Percentiles rank a stretch among this genome's conserved stretches.
Conservation (phyloP, 2,888 invertebrate species). For the Stenurella melanura region DNA sequence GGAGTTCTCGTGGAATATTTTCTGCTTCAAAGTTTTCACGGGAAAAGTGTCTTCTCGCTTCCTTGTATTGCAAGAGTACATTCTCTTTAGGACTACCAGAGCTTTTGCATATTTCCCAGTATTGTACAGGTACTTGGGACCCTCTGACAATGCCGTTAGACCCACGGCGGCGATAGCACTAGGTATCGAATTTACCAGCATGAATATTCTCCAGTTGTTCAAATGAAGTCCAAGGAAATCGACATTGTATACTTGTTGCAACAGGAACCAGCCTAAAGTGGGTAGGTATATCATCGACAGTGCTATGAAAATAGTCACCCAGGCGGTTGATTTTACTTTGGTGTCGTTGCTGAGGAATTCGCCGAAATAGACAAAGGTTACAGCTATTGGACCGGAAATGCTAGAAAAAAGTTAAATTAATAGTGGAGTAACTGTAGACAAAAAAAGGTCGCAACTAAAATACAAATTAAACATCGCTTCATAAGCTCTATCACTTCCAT, state of each 20-base stretch:
- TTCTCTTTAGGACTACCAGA: slow-evolving; percentile 54
- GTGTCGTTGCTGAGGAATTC: slow-evolving; percentile 70
- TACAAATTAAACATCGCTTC: no score
- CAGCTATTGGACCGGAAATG: slow-evolving; percentile 71
- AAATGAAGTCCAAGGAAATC: slow-evolving; percentile 47
- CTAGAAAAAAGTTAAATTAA: slow-evolving; percentile 63
- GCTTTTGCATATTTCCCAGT: slow-evolving; percentile 53
- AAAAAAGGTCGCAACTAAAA: no score
- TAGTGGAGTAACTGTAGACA: no score
- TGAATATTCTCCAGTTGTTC: slow-evolving; percentile 58
- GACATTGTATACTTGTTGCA: slow-evolving; percentile 48
- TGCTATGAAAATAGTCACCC: slow-evolving; percentile 69
- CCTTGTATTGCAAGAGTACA: slow-evolving; percentile 61
- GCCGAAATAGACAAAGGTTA: slow-evolving; percentile 72
- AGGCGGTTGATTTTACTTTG: slow-evolving; percentile 70
- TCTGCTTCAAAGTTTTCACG: slow-evolving; percentile 51
- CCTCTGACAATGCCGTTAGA: slow-evolving; percentile 57
- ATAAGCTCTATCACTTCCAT: no score
- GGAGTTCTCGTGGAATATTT: slow-evolving; percentile 31
- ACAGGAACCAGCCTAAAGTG: slow-evolving; percentile 52
- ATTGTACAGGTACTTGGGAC: slow-evolving; percentile 59
- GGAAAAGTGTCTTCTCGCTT: slow-evolving; percentile 54
- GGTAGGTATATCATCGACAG: slow-evolving; percentile 52
- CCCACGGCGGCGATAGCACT: slow-evolving; percentile 53
- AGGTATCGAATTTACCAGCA: slow-evolving; percentile 54